Conservation (phyloP, 2,797 vertebrate genomes). For the Halcyon chelicuti region DNA sequence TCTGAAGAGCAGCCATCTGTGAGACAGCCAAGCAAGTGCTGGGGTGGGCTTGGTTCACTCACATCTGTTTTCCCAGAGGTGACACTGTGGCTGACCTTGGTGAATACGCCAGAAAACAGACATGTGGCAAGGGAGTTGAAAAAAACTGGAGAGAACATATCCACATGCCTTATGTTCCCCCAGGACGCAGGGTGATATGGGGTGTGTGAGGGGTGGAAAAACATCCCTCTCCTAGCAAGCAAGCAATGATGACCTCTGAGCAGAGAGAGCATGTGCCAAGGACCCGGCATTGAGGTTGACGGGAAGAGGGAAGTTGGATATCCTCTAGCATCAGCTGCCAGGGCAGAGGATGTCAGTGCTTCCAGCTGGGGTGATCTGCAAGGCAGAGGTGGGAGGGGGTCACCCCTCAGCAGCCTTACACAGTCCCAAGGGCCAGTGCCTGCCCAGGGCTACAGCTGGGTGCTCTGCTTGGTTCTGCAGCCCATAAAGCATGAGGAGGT, state of each 20-base stretch:
- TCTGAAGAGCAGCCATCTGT: not conserved
- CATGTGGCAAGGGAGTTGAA: not conserved
- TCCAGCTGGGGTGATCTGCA: not conserved
- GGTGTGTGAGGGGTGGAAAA: not conserved
- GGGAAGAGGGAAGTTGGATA: not conserved
- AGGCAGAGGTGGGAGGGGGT: fast-evolving
- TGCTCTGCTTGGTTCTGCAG: not conserved
- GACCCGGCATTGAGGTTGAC: fast-evolving
- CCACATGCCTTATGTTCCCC: no score
- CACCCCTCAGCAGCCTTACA: not conserved
- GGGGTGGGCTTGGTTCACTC: not conserved
- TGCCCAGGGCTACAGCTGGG: not conserved
- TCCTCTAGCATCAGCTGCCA: no score
- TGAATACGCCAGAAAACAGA: not conserved
- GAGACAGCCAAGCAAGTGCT: not conserved
- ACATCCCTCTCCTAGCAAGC: not conserved
- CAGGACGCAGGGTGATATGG: fast-evolving
- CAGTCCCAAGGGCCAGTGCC: not conserved
- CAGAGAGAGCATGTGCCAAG: not conserved
- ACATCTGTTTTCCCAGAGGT: not conserved
- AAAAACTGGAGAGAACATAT: not conserved
- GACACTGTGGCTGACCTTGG: not conserved
- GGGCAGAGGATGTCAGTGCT: not conserved
- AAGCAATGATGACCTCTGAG: not conserved
- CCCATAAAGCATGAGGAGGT: fast-evolving